Evolutionary conservation across 2,888 invertebrate genomes (phyloP).

Genomic region (Acleris holmiana): DNA sequence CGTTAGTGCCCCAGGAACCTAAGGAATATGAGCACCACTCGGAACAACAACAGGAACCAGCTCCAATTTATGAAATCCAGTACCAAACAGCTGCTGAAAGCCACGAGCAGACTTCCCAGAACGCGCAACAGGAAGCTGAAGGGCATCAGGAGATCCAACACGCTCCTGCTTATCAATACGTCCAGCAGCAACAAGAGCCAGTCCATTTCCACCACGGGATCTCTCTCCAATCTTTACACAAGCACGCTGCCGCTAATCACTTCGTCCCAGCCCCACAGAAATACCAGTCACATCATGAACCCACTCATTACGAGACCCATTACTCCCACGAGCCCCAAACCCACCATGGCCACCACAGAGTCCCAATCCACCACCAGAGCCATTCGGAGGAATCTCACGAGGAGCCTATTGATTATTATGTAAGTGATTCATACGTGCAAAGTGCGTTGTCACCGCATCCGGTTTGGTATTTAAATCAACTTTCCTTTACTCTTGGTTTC

Average conservation of each 20-base stretch:
- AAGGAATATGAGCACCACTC: constrained; percentile 58
- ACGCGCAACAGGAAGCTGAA: constrained; percentile 48
- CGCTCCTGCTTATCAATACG: constrained; percentile 19
- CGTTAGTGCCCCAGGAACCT: constrained; percentile 54
- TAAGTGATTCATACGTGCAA: constrained; percentile 56
- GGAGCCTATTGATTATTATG: constrained; percentile 77
- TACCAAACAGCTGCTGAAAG: constrained; percentile 44
- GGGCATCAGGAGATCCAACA: constrained; percentile 37
- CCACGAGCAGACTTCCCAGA: constrained; percentile 61
- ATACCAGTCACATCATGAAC: constrained; percentile 46
- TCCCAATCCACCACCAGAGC: constrained; percentile 47
- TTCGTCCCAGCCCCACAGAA: constrained; percentile 54
- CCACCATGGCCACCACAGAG: constrained; percentile 52
- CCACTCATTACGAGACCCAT: constrained; percentile 46
- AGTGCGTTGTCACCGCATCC: constrained; percentile 51
- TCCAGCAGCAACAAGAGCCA: constrained; percentile 18
- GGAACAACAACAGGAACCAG: constrained; percentile 60
- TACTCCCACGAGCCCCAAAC: constrained; percentile 47
- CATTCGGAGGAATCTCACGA: constrained; percentile 61
- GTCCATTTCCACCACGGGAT: constrained; percentile 33
- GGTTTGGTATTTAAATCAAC: constrained; percentile 59
- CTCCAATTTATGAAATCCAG: constrained; percentile 56
- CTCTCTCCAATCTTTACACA: constrained; percentile 24
- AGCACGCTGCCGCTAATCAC: constrained; percentile 43
- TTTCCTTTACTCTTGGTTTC: constrained; percentile 70